A percentile compares a stretch with the other conserved stretches of the same genome.
phyloP scores from a whole-genome alignment of 2,113 vertebrate genomes.

The Cichladusa arquata region DNA sequence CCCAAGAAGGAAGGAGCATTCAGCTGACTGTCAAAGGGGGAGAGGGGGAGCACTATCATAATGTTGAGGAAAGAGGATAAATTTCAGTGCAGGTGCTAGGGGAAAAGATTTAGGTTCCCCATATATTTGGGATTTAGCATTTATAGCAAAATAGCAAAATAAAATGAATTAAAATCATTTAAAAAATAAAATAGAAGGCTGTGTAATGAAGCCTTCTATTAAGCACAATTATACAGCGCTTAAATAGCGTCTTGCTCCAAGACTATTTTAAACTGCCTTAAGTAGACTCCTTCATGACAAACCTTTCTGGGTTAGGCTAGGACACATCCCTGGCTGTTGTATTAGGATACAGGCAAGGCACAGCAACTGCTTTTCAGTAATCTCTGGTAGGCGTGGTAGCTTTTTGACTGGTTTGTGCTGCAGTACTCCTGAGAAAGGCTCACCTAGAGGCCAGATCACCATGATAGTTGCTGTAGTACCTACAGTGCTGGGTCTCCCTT shows the following conservation, averaged over 20 bases:
- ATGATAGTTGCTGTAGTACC: not conserved
- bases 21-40: not conserved
- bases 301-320: not conserved
- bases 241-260: not conserved
- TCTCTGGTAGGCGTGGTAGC: not conserved
- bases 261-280: not conserved
- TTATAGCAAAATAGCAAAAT: not conserved
- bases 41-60: not conserved
- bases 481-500: not conserved
- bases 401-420: not conserved
- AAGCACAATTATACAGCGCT: not conserved
- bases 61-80: not conserved
- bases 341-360: not conserved
- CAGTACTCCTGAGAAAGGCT: not conserved
- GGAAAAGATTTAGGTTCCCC: not conserved
- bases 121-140: not conserved
- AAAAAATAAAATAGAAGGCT: not conserved
- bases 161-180: not conserved
- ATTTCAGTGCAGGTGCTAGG: not conserved
- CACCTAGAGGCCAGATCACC: not conserved
- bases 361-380: not conserved
- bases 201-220: not conserved
- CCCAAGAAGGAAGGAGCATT: rapidly evolving
- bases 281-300: not conserved
- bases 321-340: not conserved